These are phyloP conservation scores for Taxidea taxus DNA, from an alignment of 2,113 vertebrate genomes.

Conservation along the genomic window DNA sequence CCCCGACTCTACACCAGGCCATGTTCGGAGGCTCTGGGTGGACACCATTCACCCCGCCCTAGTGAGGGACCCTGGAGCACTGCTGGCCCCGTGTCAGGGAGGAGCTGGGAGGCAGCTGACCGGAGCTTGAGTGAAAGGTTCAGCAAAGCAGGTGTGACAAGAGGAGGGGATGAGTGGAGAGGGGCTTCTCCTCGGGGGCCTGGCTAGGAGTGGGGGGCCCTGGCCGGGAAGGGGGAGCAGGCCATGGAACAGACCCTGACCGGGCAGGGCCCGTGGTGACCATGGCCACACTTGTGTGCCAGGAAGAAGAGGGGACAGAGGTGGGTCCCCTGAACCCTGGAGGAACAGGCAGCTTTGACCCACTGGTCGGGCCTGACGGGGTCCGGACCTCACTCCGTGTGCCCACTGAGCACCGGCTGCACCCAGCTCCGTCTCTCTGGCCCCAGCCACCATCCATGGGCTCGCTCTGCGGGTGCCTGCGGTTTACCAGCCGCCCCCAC, in stretches of 20 bases:
- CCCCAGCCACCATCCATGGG: accelerated
- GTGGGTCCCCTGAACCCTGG: neutral
- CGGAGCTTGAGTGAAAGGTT: neutral
- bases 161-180: no score
- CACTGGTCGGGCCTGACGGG: neutral
- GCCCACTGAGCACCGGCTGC: neutral
- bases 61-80: neutral
- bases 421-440: no score
- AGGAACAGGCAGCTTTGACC: neutral
- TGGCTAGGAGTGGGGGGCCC: neutral
- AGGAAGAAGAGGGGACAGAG: neutral
- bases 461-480: no score
- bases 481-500: neutral
- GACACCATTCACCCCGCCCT: neutral
- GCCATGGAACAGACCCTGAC: neutral
- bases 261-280: neutral
- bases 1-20: neutral
- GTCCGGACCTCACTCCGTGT: accelerated
- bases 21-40: neutral
- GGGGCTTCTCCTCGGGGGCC: neutral
- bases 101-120: neutral
- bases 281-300: accelerated
- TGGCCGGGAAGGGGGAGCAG: neutral
- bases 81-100: neutral
- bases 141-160: neutral